Evolutionary conservation across 2,888 invertebrate genomes (phyloP), one percentile per base, ranked within the genome.

Genomic region (Drosophila conformis): DNA sequence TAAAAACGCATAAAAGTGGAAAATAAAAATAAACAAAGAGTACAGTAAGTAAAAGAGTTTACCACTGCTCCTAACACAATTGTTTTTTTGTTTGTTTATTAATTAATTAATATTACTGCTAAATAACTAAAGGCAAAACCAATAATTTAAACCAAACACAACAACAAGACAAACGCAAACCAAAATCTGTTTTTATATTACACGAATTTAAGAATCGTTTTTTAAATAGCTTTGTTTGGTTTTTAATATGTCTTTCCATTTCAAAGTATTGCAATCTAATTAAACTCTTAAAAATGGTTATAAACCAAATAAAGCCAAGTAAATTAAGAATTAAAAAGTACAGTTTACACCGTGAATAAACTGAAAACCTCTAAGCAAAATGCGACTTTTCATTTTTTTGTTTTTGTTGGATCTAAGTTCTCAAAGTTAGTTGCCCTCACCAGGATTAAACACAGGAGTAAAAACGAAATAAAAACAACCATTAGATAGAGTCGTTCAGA

Each of bases 231-330:
- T 56, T 68, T 46, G 33, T 65, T 63, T 57, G 29, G 38, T 52
- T 38, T 54, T 58, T 27, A 42, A 48, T 51, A 51, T 33, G 21
- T 48, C 59, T 57, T 54, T 69, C 67, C 65, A 80, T 78, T 91
- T 90, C 90, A 91, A 89, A 90, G 90, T 90, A 91, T 91, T 90
- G 91, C 87, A 85, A 89, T 87, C 87, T 77, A 65, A 71, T 82
- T 78, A 79, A 84, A 77, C 81, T 78, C 64, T 67, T 70, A 35
- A 70, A 76, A 69, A 56, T 61, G 60, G 31, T 52, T 52, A 53
- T 25, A 63, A 70, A 56, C 54, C 59, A 78, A 68, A 65, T 42
- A 65, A 69, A 63, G 53, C 57, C 67, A 76, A 62, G 66, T 69
- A 70, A 62, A 59, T 61, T 33, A 56, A 58, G 49, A 69, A 63